Percentiles rank a stretch among this genome's conserved stretches.
phyloP scores from a whole-genome alignment of 2,113 vertebrate genomes.

The Columba janthina region DNA sequence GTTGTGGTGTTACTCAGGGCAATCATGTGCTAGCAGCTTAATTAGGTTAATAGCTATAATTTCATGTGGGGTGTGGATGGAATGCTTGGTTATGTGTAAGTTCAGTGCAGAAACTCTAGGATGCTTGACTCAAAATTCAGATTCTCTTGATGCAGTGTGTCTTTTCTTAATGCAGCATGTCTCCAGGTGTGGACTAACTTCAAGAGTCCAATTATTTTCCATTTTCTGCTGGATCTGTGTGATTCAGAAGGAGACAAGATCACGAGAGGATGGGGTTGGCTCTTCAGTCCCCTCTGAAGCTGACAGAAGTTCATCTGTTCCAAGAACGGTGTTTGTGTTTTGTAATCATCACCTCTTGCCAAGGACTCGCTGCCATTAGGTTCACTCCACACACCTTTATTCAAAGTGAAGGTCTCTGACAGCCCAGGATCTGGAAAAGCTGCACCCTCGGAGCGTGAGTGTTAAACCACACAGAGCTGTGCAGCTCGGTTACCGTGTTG shows the following conservation, averaged over 20 bases:
- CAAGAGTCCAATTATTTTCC: rapidly evolving
- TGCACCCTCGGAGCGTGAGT: background rate
- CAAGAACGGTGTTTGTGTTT: background rate
- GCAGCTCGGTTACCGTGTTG: rapidly evolving
- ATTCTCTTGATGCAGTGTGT: background rate
- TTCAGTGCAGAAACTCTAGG: background rate
- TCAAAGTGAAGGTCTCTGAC: background rate
- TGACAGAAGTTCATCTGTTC: background rate
- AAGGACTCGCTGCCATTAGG: background rate
- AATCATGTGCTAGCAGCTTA: background rate
- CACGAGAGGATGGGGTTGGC: background rate
- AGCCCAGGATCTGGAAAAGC: background rate
- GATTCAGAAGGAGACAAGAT: background rate
- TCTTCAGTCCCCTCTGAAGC: background rate
- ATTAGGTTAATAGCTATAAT: background rate
- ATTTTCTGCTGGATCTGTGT: background rate
- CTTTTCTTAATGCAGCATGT: background rate
- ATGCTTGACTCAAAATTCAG: background rate
- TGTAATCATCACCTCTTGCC: background rate
- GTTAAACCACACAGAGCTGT: rapidly evolving
- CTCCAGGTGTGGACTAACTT: background rate
- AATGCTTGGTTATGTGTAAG: background rate
- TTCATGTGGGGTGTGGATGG: background rate
- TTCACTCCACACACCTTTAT: background rate
- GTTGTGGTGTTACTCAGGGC: background rate